phyloP scores from a whole-genome alignment of 2,888 invertebrate genomes.

The Phorcus lineatus region DNA sequence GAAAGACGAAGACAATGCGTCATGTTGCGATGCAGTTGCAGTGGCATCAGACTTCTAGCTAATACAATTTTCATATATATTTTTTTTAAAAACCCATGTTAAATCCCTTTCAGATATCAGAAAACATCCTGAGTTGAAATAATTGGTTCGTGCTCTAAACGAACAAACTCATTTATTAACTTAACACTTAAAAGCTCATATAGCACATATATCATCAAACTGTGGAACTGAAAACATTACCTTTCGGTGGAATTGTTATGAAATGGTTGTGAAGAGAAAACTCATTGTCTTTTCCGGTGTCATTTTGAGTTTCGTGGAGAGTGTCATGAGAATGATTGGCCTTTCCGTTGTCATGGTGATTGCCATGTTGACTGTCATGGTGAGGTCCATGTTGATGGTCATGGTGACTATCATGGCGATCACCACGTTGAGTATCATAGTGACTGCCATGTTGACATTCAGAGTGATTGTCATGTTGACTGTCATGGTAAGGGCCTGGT shows the following conservation, averaged over 20 bases:
- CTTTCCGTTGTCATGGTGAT: not conserved
- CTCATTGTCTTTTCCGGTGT: not conserved
- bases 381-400: slow-evolving; percentile 1
- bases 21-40: not conserved
- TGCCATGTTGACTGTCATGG: not conserved
- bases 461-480: not conserved
- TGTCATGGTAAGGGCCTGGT: too few species aligned
- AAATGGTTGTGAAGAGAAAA: too few species aligned
- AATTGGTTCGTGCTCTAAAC: too few species aligned
- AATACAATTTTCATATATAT: too few species aligned
- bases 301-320: slow-evolving; percentile 22
- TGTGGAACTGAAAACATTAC: not conserved
- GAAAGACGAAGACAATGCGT: slow-evolving; percentile 38
- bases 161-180: too few species aligned
- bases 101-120: too few species aligned
- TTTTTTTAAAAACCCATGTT: too few species aligned
- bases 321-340: not conserved
- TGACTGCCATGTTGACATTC: not conserved
- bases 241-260: not conserved
- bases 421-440: not conserved
- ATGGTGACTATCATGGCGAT: slow-evolving; percentile 4
- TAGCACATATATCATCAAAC: too few species aligned
- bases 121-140: too few species aligned
- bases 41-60: too few species aligned
- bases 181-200: too few species aligned